These are phyloP conservation scores for Orbicella faveolata DNA, from an alignment of 64 coral and sea anemone genomes.

Conservation along the genomic window DNA sequence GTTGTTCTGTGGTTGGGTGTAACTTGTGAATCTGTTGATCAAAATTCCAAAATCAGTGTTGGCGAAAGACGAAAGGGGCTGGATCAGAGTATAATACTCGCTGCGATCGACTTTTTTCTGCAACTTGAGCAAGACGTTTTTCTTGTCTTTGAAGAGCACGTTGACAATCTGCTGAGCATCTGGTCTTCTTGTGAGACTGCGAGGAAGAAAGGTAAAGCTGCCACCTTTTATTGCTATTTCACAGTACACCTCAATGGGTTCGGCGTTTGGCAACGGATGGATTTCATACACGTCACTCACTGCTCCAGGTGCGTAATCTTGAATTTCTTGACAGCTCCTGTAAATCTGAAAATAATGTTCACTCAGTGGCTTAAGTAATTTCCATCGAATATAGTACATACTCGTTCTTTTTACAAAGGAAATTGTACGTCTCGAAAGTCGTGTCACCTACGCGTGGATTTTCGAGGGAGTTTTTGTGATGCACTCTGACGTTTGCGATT, in stretches of 20 bases:
- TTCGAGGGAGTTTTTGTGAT: too few species aligned
- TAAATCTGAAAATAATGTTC: not conserved
- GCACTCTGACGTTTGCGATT: too few species aligned
- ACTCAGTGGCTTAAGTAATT: too few species aligned
- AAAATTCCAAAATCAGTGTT: not conserved
- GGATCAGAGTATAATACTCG: slow-evolving; percentile 54
- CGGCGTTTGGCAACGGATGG: not conserved
- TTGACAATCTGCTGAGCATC: not conserved
- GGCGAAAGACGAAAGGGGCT: not conserved
- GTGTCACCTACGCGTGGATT: too few species aligned
- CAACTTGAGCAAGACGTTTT: slow-evolving; percentile 56
- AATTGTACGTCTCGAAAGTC: too few species aligned
- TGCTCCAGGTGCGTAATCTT: not conserved
- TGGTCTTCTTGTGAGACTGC: not conserved
- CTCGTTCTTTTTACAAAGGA: too few species aligned
- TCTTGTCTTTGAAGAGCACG: slow-evolving; percentile 47
- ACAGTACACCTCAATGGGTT: slow-evolving; percentile 52
- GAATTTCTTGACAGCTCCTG: not conserved
- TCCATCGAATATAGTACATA: too few species aligned
- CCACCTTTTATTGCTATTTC: slow-evolving; percentile 59
- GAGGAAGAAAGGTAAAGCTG: slow-evolving; percentile 67
- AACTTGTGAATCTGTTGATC: slow-evolving; percentile 27
- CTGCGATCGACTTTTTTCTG: slow-evolving; percentile 13
- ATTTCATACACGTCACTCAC: not conserved
- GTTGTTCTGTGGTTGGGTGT: slow-evolving; percentile 13